phyloP scores from a whole-genome alignment of 2,888 invertebrate genomes.

The Lasius platythorax region DNA sequence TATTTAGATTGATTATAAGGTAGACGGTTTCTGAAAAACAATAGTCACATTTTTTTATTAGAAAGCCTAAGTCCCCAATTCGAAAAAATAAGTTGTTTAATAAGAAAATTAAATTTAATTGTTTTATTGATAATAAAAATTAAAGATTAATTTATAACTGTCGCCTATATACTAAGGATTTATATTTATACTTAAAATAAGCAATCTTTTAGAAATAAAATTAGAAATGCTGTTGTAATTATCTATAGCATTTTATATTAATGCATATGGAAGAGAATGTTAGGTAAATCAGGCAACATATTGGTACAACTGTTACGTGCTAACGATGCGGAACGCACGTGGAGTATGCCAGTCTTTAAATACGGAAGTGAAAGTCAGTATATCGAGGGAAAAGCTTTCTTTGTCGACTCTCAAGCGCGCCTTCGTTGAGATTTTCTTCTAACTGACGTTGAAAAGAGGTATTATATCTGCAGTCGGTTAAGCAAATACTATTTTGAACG shows the following conservation, averaged over 20 bases:
- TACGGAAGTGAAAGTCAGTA: constrained; percentile 80
- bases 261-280: not conserved
- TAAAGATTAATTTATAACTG: not conserved
- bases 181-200: not conserved
- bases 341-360: constrained; percentile 62
- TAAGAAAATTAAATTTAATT: not conserved
- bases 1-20: constrained; percentile 38
- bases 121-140: not conserved
- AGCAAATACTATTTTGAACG: not conserved
- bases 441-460: not conserved
- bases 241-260: not conserved
- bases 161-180: not conserved
- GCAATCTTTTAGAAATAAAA: not conserved
- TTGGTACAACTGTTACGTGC: constrained; percentile 24
- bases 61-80: not conserved
- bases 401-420: constrained; percentile 69
- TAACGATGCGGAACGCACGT: constrained; percentile 48
- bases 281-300: constrained; percentile 33
- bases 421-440: constrained; percentile 45
- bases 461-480: constrained; percentile 38
- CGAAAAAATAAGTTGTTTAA: constrained; percentile 9
- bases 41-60: not conserved
- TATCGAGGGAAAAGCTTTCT: constrained; percentile 76
- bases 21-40: not conserved
- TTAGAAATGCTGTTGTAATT: not conserved